Evolutionary conservation across 2,113 vertebrate genomes (phyloP).

Genomic region (Machaerirhynchus nigripectus): DNA sequence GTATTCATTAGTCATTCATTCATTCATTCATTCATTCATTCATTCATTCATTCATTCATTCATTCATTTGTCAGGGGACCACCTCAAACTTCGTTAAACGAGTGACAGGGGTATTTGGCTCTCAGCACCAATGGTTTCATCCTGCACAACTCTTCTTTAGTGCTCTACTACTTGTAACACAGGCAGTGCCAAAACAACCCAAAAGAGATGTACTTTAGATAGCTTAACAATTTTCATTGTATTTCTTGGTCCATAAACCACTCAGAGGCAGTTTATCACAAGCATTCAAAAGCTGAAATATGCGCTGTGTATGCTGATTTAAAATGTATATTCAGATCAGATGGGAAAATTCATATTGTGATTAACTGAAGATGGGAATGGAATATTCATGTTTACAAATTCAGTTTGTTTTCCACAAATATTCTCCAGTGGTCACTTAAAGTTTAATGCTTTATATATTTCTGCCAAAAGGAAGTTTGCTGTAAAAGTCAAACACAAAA

Average conservation of each 20-base stretch:
- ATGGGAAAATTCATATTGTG: background rate
- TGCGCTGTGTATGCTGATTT: background rate
- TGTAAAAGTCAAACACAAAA: constrained; percentile 10
- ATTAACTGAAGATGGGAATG: background rate
- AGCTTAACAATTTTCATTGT: background rate
- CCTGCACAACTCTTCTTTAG: background rate
- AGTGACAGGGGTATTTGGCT: background rate
- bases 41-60: background rate
- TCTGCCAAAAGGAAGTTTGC: background rate
- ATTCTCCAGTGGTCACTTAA: constrained; percentile 32
- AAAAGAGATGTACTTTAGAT: background rate
- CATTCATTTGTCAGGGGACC: background rate
- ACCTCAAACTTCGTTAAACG: background rate
- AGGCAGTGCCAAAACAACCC: background rate
- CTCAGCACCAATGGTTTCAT: background rate
- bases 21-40: background rate
- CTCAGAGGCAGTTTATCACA: background rate
- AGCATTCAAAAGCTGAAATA: background rate
- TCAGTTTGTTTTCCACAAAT: background rate
- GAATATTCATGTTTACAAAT: background rate
- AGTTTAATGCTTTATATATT: background rate
- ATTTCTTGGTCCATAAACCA: background rate
- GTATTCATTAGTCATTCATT: background rate
- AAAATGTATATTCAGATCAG: background rate
- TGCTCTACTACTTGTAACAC: background rate